Conservation (phyloP, 1,140 invertebrate species). For the Brachionus calyciflorus region DNA sequence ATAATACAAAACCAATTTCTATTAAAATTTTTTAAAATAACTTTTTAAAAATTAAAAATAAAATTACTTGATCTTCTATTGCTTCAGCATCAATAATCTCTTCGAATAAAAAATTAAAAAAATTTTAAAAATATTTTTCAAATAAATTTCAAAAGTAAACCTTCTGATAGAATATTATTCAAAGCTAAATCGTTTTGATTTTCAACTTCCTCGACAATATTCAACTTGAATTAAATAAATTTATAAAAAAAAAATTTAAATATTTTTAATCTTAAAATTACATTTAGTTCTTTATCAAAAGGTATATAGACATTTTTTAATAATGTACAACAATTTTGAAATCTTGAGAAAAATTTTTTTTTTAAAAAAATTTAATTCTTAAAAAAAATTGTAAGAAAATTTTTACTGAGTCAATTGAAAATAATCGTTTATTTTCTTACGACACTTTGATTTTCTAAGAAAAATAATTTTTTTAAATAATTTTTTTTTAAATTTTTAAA, state of each 20-base stretch:
- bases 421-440: conserved; percentile 22
- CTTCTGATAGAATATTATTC: too few species aligned
- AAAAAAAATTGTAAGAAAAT: background rate
- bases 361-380: background rate
- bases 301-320: conserved; percentile 23
- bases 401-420: conserved; percentile 32
- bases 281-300: background rate
- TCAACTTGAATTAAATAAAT: background rate
- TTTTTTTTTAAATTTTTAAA: background rate
- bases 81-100: background rate
- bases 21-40: background rate
- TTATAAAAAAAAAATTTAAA: background rate
- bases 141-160: too few species aligned
- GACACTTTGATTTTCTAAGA: background rate
- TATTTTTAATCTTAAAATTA: background rate
- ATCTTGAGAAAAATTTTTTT: background rate
- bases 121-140: too few species aligned
- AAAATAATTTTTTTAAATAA: background rate
- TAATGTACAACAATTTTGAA: conserved; percentile 31
- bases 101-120: background rate
- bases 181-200: too few species aligned
- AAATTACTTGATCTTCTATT: too few species aligned
- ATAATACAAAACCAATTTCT: conserved; percentile 33
- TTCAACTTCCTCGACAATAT: background rate
- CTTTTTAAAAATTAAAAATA: too few species aligned